Percentiles rank a stretch among this genome's conserved stretches.
Evolutionary conservation across 2,113 vertebrate genomes (phyloP).

Genomic region (Oncorhynchus mykiss): DNA sequence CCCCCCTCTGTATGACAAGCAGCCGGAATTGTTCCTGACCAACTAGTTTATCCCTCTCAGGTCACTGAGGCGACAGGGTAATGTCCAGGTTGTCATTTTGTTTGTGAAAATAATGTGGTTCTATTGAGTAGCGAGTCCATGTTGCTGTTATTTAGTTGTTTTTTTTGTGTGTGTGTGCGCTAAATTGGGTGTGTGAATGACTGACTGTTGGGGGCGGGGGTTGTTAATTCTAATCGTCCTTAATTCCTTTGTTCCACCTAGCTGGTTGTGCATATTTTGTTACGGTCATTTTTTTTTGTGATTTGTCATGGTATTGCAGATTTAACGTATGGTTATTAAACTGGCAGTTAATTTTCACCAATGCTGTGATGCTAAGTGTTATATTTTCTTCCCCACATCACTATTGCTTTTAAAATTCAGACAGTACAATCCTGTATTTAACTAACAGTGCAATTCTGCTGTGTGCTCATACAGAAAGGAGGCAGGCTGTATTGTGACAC

Average conservation of each 20-base stretch:
- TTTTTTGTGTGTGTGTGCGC: constrained; percentile 52
- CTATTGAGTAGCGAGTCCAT: constrained; percentile 74
- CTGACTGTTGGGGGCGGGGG: constrained; percentile 51
- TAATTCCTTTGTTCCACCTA: constrained; percentile 74
- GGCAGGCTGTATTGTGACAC: constrained; percentile 77
- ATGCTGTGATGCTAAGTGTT: constrained; percentile 77
- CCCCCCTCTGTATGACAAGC: constrained; percentile 90
- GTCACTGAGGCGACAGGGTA: constrained; percentile 73
- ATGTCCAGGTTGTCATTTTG: constrained; percentile 73
- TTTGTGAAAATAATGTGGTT: constrained; percentile 62
- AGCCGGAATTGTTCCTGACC: constrained; percentile 86
- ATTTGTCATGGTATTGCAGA: constrained; percentile 77
- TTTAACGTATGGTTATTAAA: constrained; percentile 79
- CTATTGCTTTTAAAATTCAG: constrained; percentile 49
- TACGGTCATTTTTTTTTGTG: constrained; percentile 66
- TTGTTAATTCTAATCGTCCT: constrained; percentile 72
- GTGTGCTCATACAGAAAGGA: constrained; percentile 76
- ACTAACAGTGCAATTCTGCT: constrained; percentile 72
- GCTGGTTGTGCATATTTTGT: constrained; percentile 72
- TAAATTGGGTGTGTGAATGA: constrained; percentile 32
- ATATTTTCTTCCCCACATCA: constrained; percentile 62
- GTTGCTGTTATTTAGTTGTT: constrained; percentile 55
- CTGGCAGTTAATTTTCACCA: constrained; percentile 81
- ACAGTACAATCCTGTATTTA: constrained; percentile 63
- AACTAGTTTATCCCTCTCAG: constrained; percentile 72